Evolutionary conservation across 2,888 invertebrate genomes (phyloP), one percentile per base, ranked within the genome.

Genomic region (Cylindroiulus punctatus): DNA sequence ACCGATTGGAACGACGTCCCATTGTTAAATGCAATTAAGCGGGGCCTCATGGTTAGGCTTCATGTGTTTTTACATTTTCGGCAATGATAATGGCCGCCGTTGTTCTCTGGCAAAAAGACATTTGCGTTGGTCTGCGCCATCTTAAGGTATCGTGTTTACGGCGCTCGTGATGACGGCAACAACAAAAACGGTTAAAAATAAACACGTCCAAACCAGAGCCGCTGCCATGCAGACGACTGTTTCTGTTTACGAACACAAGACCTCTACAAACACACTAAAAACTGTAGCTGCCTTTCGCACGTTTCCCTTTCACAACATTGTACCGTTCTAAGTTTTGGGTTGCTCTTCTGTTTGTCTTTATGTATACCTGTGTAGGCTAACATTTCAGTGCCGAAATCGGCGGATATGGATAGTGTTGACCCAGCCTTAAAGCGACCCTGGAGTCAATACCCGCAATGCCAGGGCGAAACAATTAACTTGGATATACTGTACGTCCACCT

Each of bases 111-210:
- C 14, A 12, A 76, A 76, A 76, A 76, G 76, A 76, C 76, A 76
- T 76, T 76, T 76, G 76, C 76, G 30, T 30, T 2, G 30, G 76
- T 30, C 57, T 57, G 3, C 57, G 22, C 57, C 8, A 22, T n/a
- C 57, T 26, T 30, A 76, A 76, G 76, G 76, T 76, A 76, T 76
- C 76, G 26, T 30, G 76, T 76, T 26, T 76, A 65, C 26, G 17
- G 17, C 52, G 52, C 52, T 52, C n/a, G 19, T 52, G 52, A 52
- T 19, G 52, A 76, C 76, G 76, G 76, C 76, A 76, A 76, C 76
- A 76, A 76, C 76, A 76, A 30, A 76, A 76, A 76, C 76, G 26
- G 30, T 76, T 76, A 76, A 76, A 76, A 76, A 76, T 76, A 76
- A 76, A 76, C 76, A 30, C 8, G 22, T 76, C 76, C 44, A 44